A percentile compares a stretch with the other conserved stretches of the same genome.
Conservation (phyloP, 23 tunicate species). For the Clavelina lepadiformis region DNA sequence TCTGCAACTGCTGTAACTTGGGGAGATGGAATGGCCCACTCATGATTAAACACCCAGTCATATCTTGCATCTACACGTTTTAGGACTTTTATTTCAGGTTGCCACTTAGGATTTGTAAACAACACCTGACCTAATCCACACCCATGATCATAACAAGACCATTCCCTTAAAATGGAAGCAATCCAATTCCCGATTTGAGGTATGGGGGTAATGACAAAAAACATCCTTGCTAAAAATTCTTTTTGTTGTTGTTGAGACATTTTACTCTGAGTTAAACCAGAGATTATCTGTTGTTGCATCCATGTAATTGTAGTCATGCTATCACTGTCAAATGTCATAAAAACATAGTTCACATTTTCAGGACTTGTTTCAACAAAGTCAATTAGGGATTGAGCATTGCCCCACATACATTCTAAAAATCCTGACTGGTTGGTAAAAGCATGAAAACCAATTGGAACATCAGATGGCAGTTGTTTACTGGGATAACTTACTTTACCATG, state of each 20-base stretch:
- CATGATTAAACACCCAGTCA: slow-evolving; percentile 53
- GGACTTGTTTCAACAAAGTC: slow-evolving; percentile 52
- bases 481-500: slow-evolving; percentile 34
- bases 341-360: slow-evolving; percentile 18
- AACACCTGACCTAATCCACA: slow-evolving; percentile 43
- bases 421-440: slow-evolving; percentile 48
- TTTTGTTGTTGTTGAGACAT: slow-evolving; percentile 7
- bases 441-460: slow-evolving; percentile 50
- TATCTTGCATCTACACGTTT: slow-evolving; percentile 57
- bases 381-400: slow-evolving; percentile 6
- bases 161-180: slow-evolving; percentile 17
- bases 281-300: slow-evolving; percentile 21
- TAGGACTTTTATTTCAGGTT: background rate
- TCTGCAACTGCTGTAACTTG: background rate
- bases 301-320: slow-evolving; percentile 8
- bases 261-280: slow-evolving; percentile 10
- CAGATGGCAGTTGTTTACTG: slow-evolving; percentile 9
- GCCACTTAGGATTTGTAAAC: slow-evolving; percentile 6
- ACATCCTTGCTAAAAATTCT: slow-evolving; percentile 9
- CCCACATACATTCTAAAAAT: slow-evolving; percentile 58
- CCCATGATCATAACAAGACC: slow-evolving; percentile 64
- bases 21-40: slow-evolving; percentile 11
- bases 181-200: slow-evolving; percentile 41
- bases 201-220: slow-evolving; percentile 38
- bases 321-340: slow-evolving; percentile 42